Conservation (phyloP, 2,888 invertebrate genomes). For the Caenorhabditis uteleia region DNA sequence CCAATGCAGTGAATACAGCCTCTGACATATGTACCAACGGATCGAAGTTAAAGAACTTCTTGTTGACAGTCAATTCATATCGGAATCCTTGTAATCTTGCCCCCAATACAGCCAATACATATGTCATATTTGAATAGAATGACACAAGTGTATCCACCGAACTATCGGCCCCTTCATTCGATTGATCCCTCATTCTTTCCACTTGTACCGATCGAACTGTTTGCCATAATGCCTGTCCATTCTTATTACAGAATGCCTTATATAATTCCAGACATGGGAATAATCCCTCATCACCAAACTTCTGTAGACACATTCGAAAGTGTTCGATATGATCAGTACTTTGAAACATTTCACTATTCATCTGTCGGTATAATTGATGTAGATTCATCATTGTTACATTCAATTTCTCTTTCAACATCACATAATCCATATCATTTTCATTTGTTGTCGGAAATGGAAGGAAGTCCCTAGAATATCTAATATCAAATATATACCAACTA, state of each 20-base stretch:
- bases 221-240: constrained; percentile 54
- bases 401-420: constrained; percentile 47
- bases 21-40: constrained; percentile 61
- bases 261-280: constrained; percentile 65
- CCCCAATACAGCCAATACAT: constrained; percentile 62
- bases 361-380: constrained; percentile 52
- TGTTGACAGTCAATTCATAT: constrained; percentile 60
- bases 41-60: constrained; percentile 56
- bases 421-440: constrained; percentile 43
- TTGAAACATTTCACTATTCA: constrained; percentile 31
- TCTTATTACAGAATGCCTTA: constrained; percentile 64
- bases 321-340: constrained; percentile 24
- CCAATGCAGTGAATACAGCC: constrained; percentile 64
- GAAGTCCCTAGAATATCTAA: constrained; percentile 29
- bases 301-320: constrained; percentile 45
- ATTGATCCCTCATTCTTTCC: constrained; percentile 39
- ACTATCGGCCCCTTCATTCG: constrained; percentile 13
- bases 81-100: constrained; percentile 67
- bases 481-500: neutral
- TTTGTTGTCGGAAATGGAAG: constrained; percentile 41
- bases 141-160: constrained; percentile 49
- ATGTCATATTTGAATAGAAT: constrained; percentile 67
- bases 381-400: constrained; percentile 53
- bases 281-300: constrained; percentile 58
- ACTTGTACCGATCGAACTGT: constrained; percentile 56